phyloP scores from a whole-genome alignment of 2,113 vertebrate species.

The Castor canadensis region DNA sequence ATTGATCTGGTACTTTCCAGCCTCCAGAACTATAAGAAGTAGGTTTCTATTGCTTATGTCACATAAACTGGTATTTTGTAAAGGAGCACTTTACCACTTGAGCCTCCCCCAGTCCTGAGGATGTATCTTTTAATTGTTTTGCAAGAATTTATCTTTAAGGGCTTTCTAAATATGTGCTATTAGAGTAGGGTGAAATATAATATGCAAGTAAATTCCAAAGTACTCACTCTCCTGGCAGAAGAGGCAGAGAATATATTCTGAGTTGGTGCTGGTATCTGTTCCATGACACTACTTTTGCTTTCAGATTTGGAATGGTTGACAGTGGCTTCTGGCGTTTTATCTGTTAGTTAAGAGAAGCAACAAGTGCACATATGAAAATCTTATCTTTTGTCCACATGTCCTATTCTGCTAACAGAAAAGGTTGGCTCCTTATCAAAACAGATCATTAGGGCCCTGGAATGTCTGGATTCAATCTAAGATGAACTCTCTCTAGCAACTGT shows the following conservation, averaged over 20 bases:
- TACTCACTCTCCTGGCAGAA: constrained; percentile 85
- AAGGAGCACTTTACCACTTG: too few relatives aligned
- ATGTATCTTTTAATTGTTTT: background rate
- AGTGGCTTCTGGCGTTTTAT: constrained; percentile 80
- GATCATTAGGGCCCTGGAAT: background rate
- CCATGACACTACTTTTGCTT: constrained; percentile 74
- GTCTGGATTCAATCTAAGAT: background rate
- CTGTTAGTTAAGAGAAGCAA: constrained; percentile 74
- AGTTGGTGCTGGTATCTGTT: constrained; percentile 77
- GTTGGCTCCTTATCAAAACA: background rate
- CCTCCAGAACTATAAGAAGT: background rate
- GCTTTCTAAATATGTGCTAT: background rate
- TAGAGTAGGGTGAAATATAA: background rate
- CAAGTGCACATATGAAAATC: background rate
- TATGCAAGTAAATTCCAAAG: background rate
- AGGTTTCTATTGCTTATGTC: background rate
- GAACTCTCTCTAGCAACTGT: background rate
- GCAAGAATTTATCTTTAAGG: background rate
- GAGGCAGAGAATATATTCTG: constrained; percentile 81
- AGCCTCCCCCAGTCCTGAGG: background rate
- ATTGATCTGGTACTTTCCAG: too few relatives aligned
- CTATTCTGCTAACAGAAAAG: background rate
- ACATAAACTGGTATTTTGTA: background rate
- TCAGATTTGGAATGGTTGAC: constrained; percentile 82
- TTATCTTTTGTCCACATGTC: background rate